Base-by-base conservation (phyloP, 1,140 invertebrate species). In the Chrysoperla carnea region DNA sequence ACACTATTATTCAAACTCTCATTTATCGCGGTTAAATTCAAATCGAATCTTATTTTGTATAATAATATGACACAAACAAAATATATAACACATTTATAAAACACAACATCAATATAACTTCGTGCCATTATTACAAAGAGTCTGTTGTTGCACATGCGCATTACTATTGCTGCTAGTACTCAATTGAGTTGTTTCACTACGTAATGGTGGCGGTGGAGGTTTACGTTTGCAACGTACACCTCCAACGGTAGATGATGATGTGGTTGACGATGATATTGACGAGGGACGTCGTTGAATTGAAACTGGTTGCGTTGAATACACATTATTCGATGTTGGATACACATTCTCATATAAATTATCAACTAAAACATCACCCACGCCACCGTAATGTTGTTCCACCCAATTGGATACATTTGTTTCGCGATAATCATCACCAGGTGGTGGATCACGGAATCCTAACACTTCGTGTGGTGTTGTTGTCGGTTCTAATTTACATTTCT, bases 401-500 rank as follows among this genome's bases (percentile, higher is more conserved):
- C 86, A 90, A 53, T 87, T 85, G 3, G 80, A 84, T 0, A 89
- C 84, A 47, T 82, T 81, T 8, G 81, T 81, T 53, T 87, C 83
- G 8, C 82, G 72, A 51, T 84, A 84, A 44, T 81, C 75, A 0
- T 76, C 70, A 1, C 74, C 61, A 5, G 73, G 59, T 0, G 78
- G 76, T 9, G 76, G 82, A 54, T 85, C 82, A 17, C 88, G 63
- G 52, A 93, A 92, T 1, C 89, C 89, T 0, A 93, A 68, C 0
- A 93, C 86, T 55, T 91, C 84, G 54, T 90, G 85, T 1, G 88
- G 86, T 13, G 84, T 88, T 0, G 84, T 85, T 8, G 80, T 75
- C 12, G 76, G 73, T 55, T 91, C 85, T 1, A 79, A 57, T 60
- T 87, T 86, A 54, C 88, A 90, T 52, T 91, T 91, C 49, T 93